Conservation (phyloP, 2,888 invertebrate species). For the Ryuthela nishihirai region DNA sequence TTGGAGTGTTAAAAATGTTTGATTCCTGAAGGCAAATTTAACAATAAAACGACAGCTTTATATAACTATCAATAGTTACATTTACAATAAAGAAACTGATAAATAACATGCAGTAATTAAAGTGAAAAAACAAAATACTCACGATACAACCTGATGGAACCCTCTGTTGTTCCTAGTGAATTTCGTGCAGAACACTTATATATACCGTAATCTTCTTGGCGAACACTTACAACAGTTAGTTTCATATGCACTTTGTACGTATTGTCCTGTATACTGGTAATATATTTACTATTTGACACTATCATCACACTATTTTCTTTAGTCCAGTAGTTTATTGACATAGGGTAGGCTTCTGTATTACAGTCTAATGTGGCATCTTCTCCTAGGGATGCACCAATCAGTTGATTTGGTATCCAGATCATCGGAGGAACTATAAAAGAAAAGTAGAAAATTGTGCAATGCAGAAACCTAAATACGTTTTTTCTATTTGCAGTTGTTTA, state of each 20-base stretch:
- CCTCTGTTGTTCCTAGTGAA: slow-evolving; percentile 45
- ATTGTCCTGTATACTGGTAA: slow-evolving; percentile 39
- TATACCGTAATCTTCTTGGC: slow-evolving; percentile 68
- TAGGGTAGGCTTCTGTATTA: slow-evolving; percentile 80
- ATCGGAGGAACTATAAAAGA: slow-evolving; percentile 68
- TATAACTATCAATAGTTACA: too few species aligned
- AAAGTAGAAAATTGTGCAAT: too few species aligned
- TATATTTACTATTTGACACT: slow-evolving; percentile 61
- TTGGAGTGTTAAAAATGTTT: too few species aligned
- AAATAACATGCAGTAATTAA: slow-evolving; percentile 6
- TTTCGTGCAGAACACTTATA: slow-evolving; percentile 46
- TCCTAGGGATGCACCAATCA: slow-evolving; percentile 73
- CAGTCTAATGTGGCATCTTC: slow-evolving; percentile 73
- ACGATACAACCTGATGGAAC: slow-evolving; percentile 44
- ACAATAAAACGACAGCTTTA: too few species aligned
- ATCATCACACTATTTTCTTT: slow-evolving; percentile 44
- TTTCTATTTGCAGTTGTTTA: too few species aligned
- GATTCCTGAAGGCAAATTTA: too few species aligned
- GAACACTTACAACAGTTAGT: slow-evolving; percentile 70
- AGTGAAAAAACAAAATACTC: slow-evolving; percentile 40
- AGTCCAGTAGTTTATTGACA: slow-evolving; percentile 82
- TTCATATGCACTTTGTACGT: slow-evolving; percentile 81
- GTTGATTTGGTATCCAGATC: slow-evolving; percentile 76
- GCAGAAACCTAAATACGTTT: too few species aligned
- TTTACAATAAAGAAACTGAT: too few species aligned